These are phyloP conservation scores for Fragum fragum DNA, from an alignment of 2,888 invertebrate species.

Conservation along the genomic window DNA sequence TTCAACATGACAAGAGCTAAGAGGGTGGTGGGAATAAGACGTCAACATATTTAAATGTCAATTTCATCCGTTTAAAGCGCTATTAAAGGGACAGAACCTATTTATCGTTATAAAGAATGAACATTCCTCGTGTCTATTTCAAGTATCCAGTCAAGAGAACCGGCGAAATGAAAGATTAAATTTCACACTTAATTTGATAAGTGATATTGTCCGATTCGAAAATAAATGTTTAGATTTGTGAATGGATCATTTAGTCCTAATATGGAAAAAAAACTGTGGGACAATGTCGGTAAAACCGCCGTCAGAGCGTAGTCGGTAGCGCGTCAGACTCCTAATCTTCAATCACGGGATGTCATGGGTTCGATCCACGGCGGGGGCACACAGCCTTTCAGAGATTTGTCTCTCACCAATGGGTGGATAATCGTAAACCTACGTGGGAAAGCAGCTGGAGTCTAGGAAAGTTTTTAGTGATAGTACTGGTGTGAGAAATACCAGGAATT, in stretches of 20 bases:
- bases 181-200: neutral
- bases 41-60: conserved; percentile 4
- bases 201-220: neutral
- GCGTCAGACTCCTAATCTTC: too few species aligned
- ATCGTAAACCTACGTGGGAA: too few species aligned
- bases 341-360: too few species aligned
- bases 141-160: neutral
- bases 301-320: too few species aligned
- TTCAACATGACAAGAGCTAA: too few species aligned
- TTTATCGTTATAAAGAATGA: neutral
- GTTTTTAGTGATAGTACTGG: too few species aligned
- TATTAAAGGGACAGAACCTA: neutral
- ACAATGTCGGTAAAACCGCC: too few species aligned
- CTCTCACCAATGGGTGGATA: too few species aligned
- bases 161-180: neutral
- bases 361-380: too few species aligned
- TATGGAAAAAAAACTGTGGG: neutral
- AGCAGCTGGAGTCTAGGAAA: too few species aligned
- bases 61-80: neutral
- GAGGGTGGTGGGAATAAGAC: neutral
- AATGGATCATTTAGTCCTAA: neutral
- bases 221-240: neutral
- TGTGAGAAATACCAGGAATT: too few species aligned
- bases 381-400: too few species aligned
- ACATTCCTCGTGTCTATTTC: conserved; percentile 14